Conservation (phyloP, 2,797 vertebrate species). For the Rhinoraja longicauda region DNA sequence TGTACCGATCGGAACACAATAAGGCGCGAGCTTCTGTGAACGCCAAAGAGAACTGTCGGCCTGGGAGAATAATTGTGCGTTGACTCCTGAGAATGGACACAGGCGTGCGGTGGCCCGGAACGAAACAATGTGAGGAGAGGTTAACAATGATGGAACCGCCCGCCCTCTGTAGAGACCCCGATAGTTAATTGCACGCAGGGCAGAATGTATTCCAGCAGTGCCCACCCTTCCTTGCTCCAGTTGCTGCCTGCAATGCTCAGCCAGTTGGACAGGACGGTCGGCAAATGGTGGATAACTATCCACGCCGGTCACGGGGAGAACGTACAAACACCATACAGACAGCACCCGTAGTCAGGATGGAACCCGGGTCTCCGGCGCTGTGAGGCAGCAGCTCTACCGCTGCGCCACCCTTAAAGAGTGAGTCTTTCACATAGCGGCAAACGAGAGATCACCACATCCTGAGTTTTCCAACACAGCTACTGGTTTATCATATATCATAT, state of each 20-base stretch:
- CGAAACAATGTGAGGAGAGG: conserved; percentile 25
- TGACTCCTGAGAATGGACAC: conserved; percentile 31
- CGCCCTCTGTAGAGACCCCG: background rate
- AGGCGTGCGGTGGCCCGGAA: conserved; percentile 28
- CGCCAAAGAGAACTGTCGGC: conserved; percentile 2
- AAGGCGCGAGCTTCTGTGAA: conserved; percentile 24
- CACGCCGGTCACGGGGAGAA: too few species aligned
- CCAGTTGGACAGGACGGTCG: background rate
- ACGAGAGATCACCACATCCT: background rate
- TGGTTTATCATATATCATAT: too few species aligned
- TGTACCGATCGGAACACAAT: conserved; percentile 30
- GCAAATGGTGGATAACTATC: background rate
- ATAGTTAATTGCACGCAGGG: conserved; percentile 37
- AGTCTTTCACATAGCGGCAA: background rate
- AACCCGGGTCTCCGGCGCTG: too few species aligned
- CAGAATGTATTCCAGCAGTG: conserved; percentile 19
- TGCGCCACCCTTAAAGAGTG: background rate
- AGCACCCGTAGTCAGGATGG: too few species aligned
- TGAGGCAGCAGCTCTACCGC: too few species aligned
- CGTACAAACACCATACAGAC: too few species aligned
- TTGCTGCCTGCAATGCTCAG: background rate
- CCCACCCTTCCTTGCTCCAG: background rate
- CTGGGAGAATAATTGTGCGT: background rate
- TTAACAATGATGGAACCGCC: conserved; percentile 28
- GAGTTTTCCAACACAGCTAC: background rate